These are phyloP conservation scores for Zosterops hypoxanthus DNA, from an alignment of 2,113 vertebrate genomes.

Conservation along the genomic window DNA sequence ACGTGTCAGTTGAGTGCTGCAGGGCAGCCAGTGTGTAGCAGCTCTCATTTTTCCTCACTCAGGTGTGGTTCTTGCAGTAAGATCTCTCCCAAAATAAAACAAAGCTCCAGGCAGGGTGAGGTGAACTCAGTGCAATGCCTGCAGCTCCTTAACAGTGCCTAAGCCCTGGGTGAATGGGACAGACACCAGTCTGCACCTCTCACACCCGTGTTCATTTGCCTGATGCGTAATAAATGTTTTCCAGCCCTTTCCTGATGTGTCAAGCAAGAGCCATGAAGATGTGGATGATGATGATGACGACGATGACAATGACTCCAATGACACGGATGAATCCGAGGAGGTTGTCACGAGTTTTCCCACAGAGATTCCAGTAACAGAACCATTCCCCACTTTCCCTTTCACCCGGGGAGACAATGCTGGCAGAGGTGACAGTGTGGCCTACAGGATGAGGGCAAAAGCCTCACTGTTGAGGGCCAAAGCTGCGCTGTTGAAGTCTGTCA, in stretches of 20 bases:
- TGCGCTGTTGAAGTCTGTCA: not conserved
- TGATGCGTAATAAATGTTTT: not conserved
- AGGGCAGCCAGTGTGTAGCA: not conserved
- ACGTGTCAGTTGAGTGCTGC: not conserved
- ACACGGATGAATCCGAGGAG: constrained; percentile 71
- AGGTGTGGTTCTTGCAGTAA: not conserved
- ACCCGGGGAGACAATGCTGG: constrained; percentile 42
- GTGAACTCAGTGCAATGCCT: not conserved
- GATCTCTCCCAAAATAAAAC: not conserved
- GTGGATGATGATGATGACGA: not conserved
- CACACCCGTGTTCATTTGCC: accelerated
- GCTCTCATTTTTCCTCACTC: not conserved
- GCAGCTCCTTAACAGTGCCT: not conserved
- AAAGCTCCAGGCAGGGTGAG: not conserved
- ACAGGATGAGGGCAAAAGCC: constrained; percentile 35
- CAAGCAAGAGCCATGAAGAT: constrained; percentile 68
- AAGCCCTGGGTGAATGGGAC: not conserved
- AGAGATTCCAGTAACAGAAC: not conserved
- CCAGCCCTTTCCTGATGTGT: constrained; percentile 49
- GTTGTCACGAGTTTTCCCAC: constrained; percentile 10
- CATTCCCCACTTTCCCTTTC: constrained; percentile 22
- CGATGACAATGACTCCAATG: constrained; percentile 63
- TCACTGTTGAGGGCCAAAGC: not conserved
- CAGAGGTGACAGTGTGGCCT: constrained; percentile 71
- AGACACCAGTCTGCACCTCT: not conserved